phyloP scores from a whole-genome alignment of 2,113 vertebrate genomes.

The Orycteropus afer region DNA sequence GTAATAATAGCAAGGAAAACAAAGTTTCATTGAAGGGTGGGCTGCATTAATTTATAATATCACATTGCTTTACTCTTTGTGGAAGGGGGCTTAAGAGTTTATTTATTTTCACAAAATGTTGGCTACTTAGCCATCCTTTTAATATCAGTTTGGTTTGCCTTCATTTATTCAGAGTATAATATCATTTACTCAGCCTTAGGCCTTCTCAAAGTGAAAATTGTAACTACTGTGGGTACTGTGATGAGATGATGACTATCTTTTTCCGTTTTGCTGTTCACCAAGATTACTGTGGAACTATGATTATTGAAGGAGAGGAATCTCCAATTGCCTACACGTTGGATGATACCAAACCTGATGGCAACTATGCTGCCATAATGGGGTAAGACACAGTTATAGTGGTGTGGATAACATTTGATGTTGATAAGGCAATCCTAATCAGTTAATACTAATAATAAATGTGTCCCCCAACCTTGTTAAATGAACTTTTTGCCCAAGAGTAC shows the following conservation, averaged over 20 bases:
- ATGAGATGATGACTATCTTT: neutral
- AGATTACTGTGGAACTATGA: conserved; percentile 97
- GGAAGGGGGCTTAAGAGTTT: neutral
- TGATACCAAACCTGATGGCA: conserved; percentile 96
- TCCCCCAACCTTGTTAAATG: neutral
- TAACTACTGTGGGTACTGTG: neutral
- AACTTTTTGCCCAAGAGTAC: neutral
- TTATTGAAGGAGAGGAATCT: conserved; percentile 96
- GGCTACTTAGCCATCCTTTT: neutral
- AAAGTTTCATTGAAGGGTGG: neutral
- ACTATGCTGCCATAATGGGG: conserved; percentile 95
- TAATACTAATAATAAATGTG: neutral
- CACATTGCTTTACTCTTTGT: neutral
- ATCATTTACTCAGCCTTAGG: neutral
- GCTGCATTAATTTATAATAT: neutral
- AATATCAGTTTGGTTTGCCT: conserved; percentile 11
- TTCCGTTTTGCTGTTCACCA: conserved; percentile 44
- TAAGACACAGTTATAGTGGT: conserved; percentile 78
- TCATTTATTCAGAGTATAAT: neutral
- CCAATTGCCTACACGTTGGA: conserved; percentile 95
- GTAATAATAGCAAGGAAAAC: neutral
- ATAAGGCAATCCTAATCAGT: neutral
- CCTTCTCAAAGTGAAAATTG: conserved; percentile 29
- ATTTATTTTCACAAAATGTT: neutral
- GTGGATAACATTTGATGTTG: neutral